Evolutionary conservation across 1,140 invertebrate species (phyloP), one percentile per base, ranked within the genome.

Genomic region (Goniozus legneri): DNA sequence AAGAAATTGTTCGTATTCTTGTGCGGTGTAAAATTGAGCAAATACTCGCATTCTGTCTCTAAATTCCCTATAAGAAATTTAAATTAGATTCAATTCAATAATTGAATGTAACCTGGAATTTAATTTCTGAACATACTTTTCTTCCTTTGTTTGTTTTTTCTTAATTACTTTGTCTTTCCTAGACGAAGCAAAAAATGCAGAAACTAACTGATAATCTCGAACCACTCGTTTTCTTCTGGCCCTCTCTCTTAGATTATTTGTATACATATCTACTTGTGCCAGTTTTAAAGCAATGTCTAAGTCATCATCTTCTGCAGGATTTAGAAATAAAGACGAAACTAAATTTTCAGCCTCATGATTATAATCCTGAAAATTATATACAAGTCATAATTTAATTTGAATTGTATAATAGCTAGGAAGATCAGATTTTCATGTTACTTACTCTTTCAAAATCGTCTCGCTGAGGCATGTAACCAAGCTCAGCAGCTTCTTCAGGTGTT

Each of bases 381-480:
- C 18, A 22, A 35, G 2, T 35, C 41, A 30, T 2, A 18, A 33
- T 13, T 12, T 39, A 43, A 35, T 12, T 27, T 19, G 0, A 24
- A 45, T 13, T 7, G 39, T 13, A 27, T 22, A 22, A 37, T 15
- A 41, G 33, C 41, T 45, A 7, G 24, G 34, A 31, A n/a, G 27
- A 21, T 36, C 22, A 19, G 16, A 50, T 21, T 39, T 24, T 16
- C 52, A 4, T 38, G 21, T 15, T 43, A 60, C 54, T 62, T 73
- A 88, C 89, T 69, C 89, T 84, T 80, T 97, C 94, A 81, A 95
- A 97, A 71, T 97, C 94, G 82, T 97, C 93, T 65, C 94, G 81
- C 65, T 92, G 88, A 12, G 92, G 89, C 89, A 95, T 95, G 60
- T 95, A 98, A n/a, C 92, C 92, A n/a, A 96, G 75, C 65, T 91